Evolutionary conservation across 2,888 invertebrate genomes (phyloP).

Genomic region (Agriotes lineatus): DNA sequence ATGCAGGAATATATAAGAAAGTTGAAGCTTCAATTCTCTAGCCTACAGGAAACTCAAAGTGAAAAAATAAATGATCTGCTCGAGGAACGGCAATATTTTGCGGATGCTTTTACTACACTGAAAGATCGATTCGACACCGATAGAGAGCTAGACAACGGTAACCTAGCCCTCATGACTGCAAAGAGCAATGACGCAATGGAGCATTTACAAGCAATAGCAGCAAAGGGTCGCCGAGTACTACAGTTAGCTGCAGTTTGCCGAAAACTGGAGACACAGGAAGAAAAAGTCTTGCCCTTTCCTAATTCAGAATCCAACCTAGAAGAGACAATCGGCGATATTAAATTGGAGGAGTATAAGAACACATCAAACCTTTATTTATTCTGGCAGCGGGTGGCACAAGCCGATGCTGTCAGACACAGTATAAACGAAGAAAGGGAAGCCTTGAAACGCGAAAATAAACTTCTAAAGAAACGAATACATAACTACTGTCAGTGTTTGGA

Average conservation of each 20-base stretch:
- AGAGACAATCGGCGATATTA: constrained; percentile 20
- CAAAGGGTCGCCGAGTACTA: constrained; percentile 72
- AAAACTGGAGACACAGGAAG: constrained; percentile 75
- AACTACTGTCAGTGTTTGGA: constrained; percentile 54
- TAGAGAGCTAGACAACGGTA: constrained; percentile 67
- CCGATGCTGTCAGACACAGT: constrained; percentile 54
- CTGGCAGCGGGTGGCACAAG: constrained; percentile 60
- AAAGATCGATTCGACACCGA: constrained; percentile 70
- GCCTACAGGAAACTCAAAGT: constrained; percentile 42
- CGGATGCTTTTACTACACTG: constrained; percentile 58
- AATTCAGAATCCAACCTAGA: neutral
- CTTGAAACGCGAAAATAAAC: constrained; percentile 57
- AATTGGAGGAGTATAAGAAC: constrained; percentile 29
- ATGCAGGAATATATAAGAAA: constrained; percentile 52
- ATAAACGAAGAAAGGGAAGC: constrained; percentile 59
- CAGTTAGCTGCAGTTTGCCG: constrained; percentile 74
- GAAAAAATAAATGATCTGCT: constrained; percentile 53
- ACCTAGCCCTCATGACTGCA: constrained; percentile 73
- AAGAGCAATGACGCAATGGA: constrained; percentile 72
- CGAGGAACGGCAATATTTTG: constrained; percentile 62
- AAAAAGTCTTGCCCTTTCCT: constrained; percentile 66
- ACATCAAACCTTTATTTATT: constrained; percentile 54
- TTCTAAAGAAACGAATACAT: constrained; percentile 53
- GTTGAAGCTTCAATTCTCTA: constrained; percentile 51
- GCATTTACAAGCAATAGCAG: constrained; percentile 69